These are phyloP conservation scores for Mus pahari DNA, from an alignment of 2,113 vertebrate genomes.

Conservation along the genomic window DNA sequence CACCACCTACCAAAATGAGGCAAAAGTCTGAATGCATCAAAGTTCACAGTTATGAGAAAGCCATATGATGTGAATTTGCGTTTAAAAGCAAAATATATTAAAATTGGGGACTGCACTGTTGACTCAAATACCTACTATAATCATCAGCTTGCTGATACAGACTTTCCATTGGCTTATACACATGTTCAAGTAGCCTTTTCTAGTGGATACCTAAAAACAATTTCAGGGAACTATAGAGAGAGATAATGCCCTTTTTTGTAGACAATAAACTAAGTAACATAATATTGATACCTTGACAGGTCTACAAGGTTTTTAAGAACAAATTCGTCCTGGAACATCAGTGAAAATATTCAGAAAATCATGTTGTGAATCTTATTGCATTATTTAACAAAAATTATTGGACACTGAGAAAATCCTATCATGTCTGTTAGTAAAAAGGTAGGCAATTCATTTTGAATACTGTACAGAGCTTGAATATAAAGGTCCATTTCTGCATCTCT, in stretches of 20 bases:
- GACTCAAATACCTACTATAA: background rate
- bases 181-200: background rate
- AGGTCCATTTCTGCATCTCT: no score
- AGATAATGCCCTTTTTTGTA: background rate
- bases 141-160: background rate
- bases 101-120: background rate
- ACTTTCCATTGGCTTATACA: background rate
- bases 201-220: background rate
- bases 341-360: background rate
- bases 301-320: background rate
- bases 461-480: background rate
- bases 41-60: background rate
- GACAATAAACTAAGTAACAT: background rate
- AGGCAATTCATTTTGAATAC: background rate
- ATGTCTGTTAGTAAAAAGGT: background rate
- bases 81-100: background rate
- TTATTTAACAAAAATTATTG: background rate
- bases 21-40: background rate
- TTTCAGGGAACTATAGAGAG: background rate
- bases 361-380: background rate
- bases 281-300: background rate
- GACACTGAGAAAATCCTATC: background rate
- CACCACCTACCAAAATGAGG: background rate
- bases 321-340: background rate
- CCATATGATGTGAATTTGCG: background rate